These are phyloP conservation scores for Zosterops lateralis DNA, from an alignment of 2,113 vertebrate species.

Conservation along the genomic window DNA sequence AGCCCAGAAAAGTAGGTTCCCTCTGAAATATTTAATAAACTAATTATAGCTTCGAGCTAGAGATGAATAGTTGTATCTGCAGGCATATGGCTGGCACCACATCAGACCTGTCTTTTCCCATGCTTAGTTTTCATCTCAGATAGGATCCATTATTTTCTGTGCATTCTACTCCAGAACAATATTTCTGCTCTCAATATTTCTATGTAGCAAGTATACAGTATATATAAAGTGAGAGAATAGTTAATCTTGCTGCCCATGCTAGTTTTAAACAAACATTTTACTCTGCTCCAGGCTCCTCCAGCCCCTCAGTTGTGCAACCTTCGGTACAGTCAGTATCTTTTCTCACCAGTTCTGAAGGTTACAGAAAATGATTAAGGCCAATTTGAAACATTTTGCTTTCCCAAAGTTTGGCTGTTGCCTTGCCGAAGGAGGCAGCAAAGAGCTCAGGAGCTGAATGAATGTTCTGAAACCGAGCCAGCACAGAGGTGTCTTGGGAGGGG, in stretches of 20 bases:
- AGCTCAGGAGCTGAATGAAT: neutral
- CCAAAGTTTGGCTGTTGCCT: neutral
- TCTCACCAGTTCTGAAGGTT: neutral
- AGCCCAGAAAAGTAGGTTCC: neutral
- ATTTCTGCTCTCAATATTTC: neutral
- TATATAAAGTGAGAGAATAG: neutral
- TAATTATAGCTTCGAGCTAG: neutral
- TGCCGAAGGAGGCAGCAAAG: neutral
- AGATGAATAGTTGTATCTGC: neutral
- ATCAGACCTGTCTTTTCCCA: neutral
- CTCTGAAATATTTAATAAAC: neutral
- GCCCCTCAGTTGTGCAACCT: neutral
- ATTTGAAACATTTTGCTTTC: neutral
- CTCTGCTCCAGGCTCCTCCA: neutral
- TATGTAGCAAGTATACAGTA: neutral
- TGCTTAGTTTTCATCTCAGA: neutral
- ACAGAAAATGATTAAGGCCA: neutral
- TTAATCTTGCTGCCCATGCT: neutral
- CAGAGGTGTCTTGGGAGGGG: neutral
- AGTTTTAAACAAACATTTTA: neutral
- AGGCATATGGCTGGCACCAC: rapidly evolving
- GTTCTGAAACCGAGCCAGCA: neutral
- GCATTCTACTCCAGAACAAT: neutral
- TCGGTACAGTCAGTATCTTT: neutral
- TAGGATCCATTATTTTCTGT: neutral